These are phyloP conservation scores for Mycetomoellerius zeteki DNA, from an alignment of 1,140 invertebrate genomes.

Conservation along the genomic window DNA sequence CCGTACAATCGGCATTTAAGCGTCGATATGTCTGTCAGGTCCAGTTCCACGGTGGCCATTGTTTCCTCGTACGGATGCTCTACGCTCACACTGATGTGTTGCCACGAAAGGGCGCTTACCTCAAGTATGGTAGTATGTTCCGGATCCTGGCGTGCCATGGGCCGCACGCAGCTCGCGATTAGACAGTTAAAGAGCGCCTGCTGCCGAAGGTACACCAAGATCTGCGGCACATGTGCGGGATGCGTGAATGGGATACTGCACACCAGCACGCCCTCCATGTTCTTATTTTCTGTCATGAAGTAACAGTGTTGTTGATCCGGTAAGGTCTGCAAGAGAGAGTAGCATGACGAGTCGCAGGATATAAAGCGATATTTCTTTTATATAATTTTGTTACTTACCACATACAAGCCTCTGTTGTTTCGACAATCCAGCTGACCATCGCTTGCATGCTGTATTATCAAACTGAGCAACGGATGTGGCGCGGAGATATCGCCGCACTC, in stretches of 20 bases:
- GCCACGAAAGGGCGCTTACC: slow-evolving; percentile 95
- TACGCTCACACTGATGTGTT: slow-evolving; percentile 95
- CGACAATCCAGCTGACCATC: slow-evolving; percentile 90
- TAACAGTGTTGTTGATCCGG: slow-evolving; percentile 98
- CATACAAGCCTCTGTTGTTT: slow-evolving; percentile 92
- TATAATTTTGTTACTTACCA: slow-evolving; percentile 88
- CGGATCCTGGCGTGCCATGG: slow-evolving; percentile 89
- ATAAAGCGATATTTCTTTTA: neutral
- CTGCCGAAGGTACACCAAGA: slow-evolving; percentile 94
- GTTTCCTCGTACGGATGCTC: slow-evolving; percentile 97
- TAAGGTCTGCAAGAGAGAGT: slow-evolving; percentile 89
- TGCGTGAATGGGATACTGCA: slow-evolving; percentile 96
- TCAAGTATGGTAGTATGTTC: slow-evolving; percentile 96
- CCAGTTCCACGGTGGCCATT: slow-evolving; percentile 96
- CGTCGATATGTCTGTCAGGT: slow-evolving; percentile 93
- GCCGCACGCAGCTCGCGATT: slow-evolving; percentile 94
- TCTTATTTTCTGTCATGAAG: slow-evolving; percentile 94
- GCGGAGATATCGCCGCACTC: slow-evolving; percentile 90
- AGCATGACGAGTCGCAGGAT: neutral
- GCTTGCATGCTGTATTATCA: slow-evolving; percentile 92
- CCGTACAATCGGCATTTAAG: slow-evolving; percentile 90
- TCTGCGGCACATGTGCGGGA: slow-evolving; percentile 96
- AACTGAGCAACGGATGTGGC: slow-evolving; percentile 91
- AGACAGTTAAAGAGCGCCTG: slow-evolving; percentile 97
- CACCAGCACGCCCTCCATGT: slow-evolving; percentile 93